Conservation (phyloP, 2,113 vertebrate genomes). For the Butorides virescens region DNA sequence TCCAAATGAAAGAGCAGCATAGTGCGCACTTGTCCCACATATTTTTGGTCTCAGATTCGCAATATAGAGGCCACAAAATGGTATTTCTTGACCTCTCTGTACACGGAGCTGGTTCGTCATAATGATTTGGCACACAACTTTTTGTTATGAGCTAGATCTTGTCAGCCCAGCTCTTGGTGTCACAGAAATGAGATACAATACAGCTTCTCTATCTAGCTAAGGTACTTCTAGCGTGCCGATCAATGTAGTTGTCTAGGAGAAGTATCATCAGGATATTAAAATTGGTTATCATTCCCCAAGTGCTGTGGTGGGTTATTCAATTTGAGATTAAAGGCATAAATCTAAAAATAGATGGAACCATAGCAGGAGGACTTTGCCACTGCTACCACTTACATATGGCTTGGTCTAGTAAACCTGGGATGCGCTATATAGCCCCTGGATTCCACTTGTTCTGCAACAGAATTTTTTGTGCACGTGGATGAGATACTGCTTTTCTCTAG, state of each 20-base stretch:
- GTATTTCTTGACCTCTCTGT: not conserved
- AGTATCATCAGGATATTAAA: not conserved
- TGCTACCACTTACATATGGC: not conserved
- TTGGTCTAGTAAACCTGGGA: not conserved
- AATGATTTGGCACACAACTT: not conserved
- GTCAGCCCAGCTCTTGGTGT: not conserved
- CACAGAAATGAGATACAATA: not conserved
- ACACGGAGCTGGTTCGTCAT: not conserved
- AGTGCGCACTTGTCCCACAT: not conserved
- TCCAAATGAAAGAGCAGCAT: not conserved
- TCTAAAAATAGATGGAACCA: not conserved
- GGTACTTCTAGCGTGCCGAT: not conserved
- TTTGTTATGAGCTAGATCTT: not conserved
- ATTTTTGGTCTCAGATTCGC: not conserved
- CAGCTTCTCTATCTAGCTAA: not conserved
- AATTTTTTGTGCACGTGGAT: not conserved
- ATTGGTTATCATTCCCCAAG: not conserved
- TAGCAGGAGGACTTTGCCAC: not conserved
- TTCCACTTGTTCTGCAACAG: not conserved
- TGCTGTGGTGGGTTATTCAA: not conserved
- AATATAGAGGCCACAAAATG: not conserved
- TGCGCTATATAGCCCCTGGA: not conserved
- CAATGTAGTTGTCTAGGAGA: not conserved
- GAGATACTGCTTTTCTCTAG: not conserved
- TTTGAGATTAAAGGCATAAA: not conserved